Percentiles rank a stretch among this genome's conserved stretches.
These are phyloP conservation scores for Etheostoma spectabile DNA, from an alignment of 2,113 vertebrate species.

Conservation along the genomic window DNA sequence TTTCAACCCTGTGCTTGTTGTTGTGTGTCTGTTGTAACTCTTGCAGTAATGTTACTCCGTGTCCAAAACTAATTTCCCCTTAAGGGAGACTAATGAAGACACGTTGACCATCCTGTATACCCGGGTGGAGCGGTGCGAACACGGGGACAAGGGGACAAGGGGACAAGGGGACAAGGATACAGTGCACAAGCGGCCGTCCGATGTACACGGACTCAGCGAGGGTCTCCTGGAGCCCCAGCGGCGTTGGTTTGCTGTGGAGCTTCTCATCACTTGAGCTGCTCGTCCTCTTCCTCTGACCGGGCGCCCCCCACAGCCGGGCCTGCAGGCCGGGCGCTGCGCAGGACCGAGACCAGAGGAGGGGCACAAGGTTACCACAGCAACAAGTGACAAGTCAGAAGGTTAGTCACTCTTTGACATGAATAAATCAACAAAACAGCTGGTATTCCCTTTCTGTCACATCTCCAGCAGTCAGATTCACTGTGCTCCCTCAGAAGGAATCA, in stretches of 20 bases:
- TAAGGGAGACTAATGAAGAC: too few relatives aligned
- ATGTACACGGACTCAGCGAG: slow-evolving; percentile 91
- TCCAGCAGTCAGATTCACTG: too few relatives aligned
- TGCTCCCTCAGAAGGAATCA: too few relatives aligned
- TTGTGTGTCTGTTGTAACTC: too few relatives aligned
- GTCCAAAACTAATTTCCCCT: too few relatives aligned
- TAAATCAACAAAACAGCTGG: not conserved
- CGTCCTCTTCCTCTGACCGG: slow-evolving; percentile 71
- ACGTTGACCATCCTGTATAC: too few relatives aligned
- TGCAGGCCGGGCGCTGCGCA: slow-evolving; percentile 85
- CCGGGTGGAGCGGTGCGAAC: not conserved
- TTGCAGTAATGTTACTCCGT: too few relatives aligned
- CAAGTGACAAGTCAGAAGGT: not conserved
- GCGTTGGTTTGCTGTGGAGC: slow-evolving; percentile 77
- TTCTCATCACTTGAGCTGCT: slow-evolving; percentile 75
- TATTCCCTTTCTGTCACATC: too few relatives aligned
- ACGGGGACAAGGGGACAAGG: too few relatives aligned
- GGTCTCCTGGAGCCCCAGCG: slow-evolving; percentile 88
- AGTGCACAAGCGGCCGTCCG: slow-evolving; percentile 90
- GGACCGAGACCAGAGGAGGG: not conserved
- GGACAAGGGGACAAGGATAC: slow-evolving; percentile 95
- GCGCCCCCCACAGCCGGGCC: slow-evolving; percentile 87
- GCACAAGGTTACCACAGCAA: not conserved
- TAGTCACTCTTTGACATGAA: not conserved
- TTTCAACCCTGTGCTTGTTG: too few relatives aligned